These are phyloP conservation scores for Zapus hudsonius DNA, from an alignment of 2,113 vertebrate species.

Conservation along the genomic window DNA sequence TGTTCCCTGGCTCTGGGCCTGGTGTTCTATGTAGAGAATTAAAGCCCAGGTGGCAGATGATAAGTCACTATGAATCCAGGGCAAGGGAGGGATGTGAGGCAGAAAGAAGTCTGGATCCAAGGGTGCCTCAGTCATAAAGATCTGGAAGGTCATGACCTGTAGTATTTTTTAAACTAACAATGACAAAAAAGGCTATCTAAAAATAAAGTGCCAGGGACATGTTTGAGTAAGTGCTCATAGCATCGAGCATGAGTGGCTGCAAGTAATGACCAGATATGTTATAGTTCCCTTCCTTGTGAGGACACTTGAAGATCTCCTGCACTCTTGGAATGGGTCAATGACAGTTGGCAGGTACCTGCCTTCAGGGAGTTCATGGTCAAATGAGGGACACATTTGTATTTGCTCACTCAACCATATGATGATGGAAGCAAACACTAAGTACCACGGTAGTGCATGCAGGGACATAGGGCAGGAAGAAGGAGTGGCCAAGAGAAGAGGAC, in stretches of 20 bases:
- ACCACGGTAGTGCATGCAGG: rapidly evolving
- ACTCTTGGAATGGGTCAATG: not conserved
- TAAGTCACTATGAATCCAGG: rapidly evolving
- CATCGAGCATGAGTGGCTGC: not conserved
- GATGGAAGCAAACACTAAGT: not conserved
- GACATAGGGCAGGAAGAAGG: not conserved
- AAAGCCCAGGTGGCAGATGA: not conserved
- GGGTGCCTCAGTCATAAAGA: not conserved
- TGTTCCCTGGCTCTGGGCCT: not conserved
- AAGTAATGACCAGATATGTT: not conserved
- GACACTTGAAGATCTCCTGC: not conserved
- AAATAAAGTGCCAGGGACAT: not conserved
- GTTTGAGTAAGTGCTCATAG: not conserved
- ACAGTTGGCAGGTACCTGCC: not conserved
- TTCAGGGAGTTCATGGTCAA: slow-evolving; percentile 13
- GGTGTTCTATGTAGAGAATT: not conserved
- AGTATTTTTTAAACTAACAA: not conserved
- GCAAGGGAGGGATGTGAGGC: not conserved
- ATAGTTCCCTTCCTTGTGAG: not conserved
- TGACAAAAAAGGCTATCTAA: not conserved
- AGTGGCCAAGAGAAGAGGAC: not conserved
- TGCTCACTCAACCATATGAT: not conserved
- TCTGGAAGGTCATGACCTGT: not conserved
- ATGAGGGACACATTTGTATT: not conserved
- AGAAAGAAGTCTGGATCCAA: not conserved